Conservation (phyloP, 1,140 invertebrate genomes). For the Orussus abietinus region DNA sequence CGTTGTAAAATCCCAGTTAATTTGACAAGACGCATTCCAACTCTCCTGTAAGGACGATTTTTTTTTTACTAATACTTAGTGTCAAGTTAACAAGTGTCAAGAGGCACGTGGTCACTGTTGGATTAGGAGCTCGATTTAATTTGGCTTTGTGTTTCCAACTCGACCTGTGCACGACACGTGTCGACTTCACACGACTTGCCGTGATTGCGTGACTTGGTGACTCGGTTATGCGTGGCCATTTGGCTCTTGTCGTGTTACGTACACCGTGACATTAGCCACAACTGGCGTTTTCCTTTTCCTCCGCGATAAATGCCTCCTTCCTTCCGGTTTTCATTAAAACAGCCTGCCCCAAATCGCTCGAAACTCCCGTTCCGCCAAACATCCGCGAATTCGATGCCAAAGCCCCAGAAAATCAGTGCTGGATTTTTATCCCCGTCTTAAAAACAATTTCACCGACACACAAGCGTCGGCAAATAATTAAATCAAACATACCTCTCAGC, state of each 20-base stretch:
- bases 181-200: conserved; percentile 40
- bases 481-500: too few relatives aligned
- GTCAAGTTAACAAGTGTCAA: too few relatives aligned
- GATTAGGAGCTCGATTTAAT: conserved; percentile 35
- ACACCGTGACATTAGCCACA: conserved; percentile 1
- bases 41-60: too few relatives aligned
- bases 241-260: conserved; percentile 2
- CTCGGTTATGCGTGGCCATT: conserved; percentile 16
- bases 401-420: too few relatives aligned
- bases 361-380: neutral
- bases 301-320: neutral
- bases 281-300: neutral
- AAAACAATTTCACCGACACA: too few relatives aligned
- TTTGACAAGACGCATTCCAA: too few relatives aligned
- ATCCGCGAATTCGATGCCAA: neutral
- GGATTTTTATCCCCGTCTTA: too few relatives aligned
- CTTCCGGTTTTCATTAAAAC: too few relatives aligned
- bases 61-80: neutral
- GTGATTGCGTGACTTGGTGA: conserved; percentile 47
- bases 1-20: too few relatives aligned
- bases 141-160: conserved; percentile 22
- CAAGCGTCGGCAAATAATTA: too few relatives aligned
- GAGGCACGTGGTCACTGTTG: conserved; percentile 21
- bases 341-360: too few relatives aligned
- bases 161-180: conserved; percentile 32